Conservation (phyloP, 1,140 invertebrate species). For the Trachymyrmex cornetzi region DNA sequence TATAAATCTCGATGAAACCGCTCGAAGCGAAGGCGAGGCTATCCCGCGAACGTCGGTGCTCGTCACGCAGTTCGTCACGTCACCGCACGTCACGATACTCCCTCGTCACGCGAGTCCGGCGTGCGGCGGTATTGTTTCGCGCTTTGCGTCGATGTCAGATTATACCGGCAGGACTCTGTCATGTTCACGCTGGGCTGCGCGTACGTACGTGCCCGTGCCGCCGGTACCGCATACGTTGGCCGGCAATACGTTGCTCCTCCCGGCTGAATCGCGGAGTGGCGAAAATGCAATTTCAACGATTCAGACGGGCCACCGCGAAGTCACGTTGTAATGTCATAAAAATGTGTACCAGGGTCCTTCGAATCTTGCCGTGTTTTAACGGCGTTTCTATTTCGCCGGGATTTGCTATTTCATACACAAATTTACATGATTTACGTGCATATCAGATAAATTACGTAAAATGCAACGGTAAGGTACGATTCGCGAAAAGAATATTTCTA, state of each 20-base stretch:
- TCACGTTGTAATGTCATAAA: constrained; percentile 52
- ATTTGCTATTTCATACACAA: constrained; percentile 17
- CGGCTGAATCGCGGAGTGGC: constrained; percentile 20
- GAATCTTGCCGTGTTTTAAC: constrained; percentile 20
- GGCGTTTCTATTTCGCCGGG: constrained; percentile 20
- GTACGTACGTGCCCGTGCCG: constrained; percentile 11
- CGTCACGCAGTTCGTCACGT: constrained; percentile 58
- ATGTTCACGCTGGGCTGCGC: constrained; percentile 53
- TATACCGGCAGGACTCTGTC: constrained; percentile 67
- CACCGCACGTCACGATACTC: constrained; percentile 42
- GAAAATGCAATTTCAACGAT: constrained; percentile 70
- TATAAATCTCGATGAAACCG: constrained; percentile 51
- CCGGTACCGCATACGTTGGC: background rate
- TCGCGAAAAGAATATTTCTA: background rate
- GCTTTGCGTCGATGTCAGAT: constrained; percentile 71
- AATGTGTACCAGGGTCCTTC: constrained; percentile 14
- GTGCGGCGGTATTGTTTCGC: constrained; percentile 58
- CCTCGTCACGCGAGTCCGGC: constrained; percentile 41
- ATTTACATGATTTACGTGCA: constrained; percentile 2
- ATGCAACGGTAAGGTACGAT: background rate
- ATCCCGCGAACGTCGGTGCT: constrained; percentile 25
- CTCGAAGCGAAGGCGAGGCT: constrained; percentile 6
- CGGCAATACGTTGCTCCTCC: background rate
- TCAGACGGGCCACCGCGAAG: constrained; percentile 43
- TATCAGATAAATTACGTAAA: background rate